These are phyloP conservation scores for Florisuga fusca DNA, from an alignment of 2,797 vertebrate genomes.

Conservation along the genomic window DNA sequence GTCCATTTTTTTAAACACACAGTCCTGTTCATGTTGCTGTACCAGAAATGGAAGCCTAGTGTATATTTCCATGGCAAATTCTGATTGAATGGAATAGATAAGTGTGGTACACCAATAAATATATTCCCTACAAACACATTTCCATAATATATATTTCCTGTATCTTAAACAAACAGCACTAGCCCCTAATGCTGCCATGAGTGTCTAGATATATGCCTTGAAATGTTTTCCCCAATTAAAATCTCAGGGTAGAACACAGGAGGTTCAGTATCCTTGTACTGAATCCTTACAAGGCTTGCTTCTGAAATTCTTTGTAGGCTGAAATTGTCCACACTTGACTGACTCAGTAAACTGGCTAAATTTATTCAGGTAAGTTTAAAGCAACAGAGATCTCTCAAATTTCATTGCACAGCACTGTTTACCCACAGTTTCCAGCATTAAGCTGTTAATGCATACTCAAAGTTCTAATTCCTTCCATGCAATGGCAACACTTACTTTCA, in stretches of 20 bases:
- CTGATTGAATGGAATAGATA: not conserved
- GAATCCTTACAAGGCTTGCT: not conserved
- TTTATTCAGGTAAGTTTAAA: conserved; percentile 8
- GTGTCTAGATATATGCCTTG: conserved; percentile 5
- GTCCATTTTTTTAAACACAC: not conserved
- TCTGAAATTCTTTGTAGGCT: conserved; percentile 13
- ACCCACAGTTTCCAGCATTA: not conserved
- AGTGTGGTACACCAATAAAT: not conserved
- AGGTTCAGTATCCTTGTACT: not conserved
- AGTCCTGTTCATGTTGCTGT: not conserved
- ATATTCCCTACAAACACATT: not conserved
- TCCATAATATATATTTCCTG: not conserved
- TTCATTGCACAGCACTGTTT: not conserved
- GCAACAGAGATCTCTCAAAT: conserved; percentile 9
- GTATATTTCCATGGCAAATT: conserved; percentile 24
- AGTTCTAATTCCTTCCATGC: conserved; percentile 6
- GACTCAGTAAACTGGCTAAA: conserved; percentile 30
- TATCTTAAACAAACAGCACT: not conserved
- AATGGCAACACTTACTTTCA: conserved; percentile 17
- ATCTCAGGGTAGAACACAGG: not conserved
- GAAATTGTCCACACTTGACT: conserved; percentile 30
- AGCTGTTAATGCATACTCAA: not conserved
- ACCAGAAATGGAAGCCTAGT: conserved; percentile 44
- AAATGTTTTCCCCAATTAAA: not conserved
- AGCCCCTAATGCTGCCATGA: not conserved